Percentiles rank a stretch among this genome's conserved stretches.
These are phyloP conservation scores for Abscondita cerata DNA, from an alignment of 2,888 invertebrate genomes.

Conservation along the genomic window DNA sequence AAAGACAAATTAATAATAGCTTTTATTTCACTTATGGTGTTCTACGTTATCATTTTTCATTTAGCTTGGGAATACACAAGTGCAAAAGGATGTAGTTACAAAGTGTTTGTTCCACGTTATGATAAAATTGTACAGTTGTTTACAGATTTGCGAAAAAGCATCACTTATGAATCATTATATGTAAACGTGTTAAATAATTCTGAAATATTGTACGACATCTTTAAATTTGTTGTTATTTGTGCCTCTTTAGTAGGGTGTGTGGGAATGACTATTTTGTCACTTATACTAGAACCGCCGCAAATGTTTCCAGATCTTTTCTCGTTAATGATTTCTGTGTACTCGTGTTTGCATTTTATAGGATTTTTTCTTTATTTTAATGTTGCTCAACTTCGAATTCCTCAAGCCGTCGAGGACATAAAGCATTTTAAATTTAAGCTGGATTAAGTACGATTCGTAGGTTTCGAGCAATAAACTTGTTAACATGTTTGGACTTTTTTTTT, in stretches of 20 bases:
- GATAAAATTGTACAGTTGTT: conserved; percentile 1
- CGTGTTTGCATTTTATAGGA: conserved; percentile 79
- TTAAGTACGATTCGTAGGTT: conserved; percentile 8
- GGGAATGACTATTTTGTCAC: conserved; percentile 63
- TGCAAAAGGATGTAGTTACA: background rate
- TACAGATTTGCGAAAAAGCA: background rate
- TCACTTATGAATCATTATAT: background rate
- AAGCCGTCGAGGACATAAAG: conserved; percentile 36
- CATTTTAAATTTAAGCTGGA: conserved; percentile 31
- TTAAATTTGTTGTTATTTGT: conserved; percentile 46
- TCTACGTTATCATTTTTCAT: conserved; percentile 61
- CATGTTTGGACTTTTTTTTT: too few species aligned
- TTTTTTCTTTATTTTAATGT: conserved; percentile 80
- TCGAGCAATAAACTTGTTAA: too few species aligned
- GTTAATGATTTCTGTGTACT: conserved; percentile 80
- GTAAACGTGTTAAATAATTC: conserved; percentile 14
- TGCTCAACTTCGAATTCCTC: conserved; percentile 66
- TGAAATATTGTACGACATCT: conserved; percentile 13
- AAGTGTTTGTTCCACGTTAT: conserved; percentile 21
- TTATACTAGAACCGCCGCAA: conserved; percentile 70
- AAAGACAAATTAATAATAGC: conserved; percentile 80
- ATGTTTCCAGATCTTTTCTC: conserved; percentile 84
- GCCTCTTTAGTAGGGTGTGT: conserved; percentile 70
- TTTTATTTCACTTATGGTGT: conserved; percentile 65
- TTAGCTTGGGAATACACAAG: conserved; percentile 47